These are phyloP conservation scores for Lepidurus arcticus DNA, from an alignment of 1,140 invertebrate genomes.

Conservation along the genomic window DNA sequence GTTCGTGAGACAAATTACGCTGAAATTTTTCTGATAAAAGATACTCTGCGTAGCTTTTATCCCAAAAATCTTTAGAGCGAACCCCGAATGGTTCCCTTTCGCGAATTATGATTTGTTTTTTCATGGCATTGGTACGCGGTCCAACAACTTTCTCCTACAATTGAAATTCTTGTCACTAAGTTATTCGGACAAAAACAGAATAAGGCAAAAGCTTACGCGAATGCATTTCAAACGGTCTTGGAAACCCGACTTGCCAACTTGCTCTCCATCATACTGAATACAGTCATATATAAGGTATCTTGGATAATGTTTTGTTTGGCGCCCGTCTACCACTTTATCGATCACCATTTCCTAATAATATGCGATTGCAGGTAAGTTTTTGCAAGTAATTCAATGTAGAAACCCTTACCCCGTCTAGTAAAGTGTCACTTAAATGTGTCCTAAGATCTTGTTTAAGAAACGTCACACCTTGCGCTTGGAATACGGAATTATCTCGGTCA, in stretches of 20 bases:
- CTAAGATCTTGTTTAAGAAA: constrained; percentile 72
- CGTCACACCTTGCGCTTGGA: constrained; percentile 69
- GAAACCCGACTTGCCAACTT: constrained; percentile 71
- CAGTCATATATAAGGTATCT: constrained; percentile 95
- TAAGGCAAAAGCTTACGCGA: constrained; percentile 44
- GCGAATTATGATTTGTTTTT: constrained; percentile 65
- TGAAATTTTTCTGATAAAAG: constrained; percentile 81
- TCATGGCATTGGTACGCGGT: constrained; percentile 66
- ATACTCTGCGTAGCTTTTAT: constrained; percentile 59
- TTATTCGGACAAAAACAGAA: background rate
- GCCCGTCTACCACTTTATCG: constrained; percentile 65
- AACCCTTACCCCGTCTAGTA: constrained; percentile 81
- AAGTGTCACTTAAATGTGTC: constrained; percentile 68
- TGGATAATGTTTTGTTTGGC: constrained; percentile 54
- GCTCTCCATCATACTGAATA: constrained; percentile 70
- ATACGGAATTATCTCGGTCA: constrained; percentile 93
- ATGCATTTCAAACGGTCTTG: constrained; percentile 71
- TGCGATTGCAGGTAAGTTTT: background rate
- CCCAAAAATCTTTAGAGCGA: constrained; percentile 83
- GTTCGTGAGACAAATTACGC: constrained; percentile 79
- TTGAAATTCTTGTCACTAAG: constrained; percentile 11
- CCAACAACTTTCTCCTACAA: constrained; percentile 57
- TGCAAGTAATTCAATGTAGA: background rate
- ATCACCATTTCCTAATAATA: constrained; percentile 83
- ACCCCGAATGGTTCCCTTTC: constrained; percentile 79